Evolutionary conservation across 2,113 vertebrate genomes (phyloP).

Genomic region (Pygoscelis adeliae): DNA sequence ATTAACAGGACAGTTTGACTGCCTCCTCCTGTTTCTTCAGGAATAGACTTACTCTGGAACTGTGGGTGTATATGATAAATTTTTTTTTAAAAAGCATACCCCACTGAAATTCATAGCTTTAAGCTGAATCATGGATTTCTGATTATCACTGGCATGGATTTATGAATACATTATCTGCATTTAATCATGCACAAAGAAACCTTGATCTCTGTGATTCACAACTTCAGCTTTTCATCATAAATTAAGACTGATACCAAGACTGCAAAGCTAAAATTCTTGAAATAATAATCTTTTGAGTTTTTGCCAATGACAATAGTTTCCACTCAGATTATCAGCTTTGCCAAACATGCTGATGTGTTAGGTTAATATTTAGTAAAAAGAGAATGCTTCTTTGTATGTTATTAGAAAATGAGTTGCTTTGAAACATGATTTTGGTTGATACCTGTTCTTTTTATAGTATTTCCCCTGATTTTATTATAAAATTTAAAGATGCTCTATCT

Average conservation of each 20-base stretch:
- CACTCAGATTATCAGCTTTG: not conserved
- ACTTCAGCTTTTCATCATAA: not conserved
- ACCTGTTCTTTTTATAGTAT: not conserved
- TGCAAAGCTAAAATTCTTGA: not conserved
- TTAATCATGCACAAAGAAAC: not conserved
- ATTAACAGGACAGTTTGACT: not conserved
- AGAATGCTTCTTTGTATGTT: not conserved
- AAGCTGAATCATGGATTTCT: not conserved
- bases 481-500: not conserved
- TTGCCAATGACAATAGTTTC: not conserved
- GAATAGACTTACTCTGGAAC: not conserved
- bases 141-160: not conserved
- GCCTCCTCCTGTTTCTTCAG: not conserved
- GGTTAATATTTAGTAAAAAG: not conserved
- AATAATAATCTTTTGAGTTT: not conserved
- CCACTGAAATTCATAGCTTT: not conserved
- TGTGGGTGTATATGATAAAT: not conserved
- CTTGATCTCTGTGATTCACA: not conserved
- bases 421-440: not conserved
- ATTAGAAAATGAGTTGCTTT: not conserved
- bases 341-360: not conserved
- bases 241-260: not conserved
- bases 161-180: not conserved
- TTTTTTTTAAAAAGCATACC: not conserved
- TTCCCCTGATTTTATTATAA: not conserved